Conservation (phyloP, 2,888 invertebrate species). For the Papilio gigon region DNA sequence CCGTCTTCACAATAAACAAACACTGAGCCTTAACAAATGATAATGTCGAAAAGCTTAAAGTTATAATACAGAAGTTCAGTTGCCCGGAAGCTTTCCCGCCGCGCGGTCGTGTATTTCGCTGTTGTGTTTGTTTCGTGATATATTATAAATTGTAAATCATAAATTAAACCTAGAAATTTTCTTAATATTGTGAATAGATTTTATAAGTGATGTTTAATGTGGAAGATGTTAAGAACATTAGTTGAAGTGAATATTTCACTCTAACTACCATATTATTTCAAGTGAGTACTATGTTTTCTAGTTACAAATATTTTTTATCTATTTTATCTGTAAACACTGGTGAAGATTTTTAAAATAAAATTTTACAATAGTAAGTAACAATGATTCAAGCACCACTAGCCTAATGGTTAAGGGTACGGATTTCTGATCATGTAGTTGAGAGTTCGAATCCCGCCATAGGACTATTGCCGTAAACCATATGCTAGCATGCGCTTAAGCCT, state of each 20-base stretch:
- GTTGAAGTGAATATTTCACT: background rate
- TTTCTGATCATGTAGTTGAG: too few relatives aligned
- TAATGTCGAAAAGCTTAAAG: slow-evolving; percentile 30
- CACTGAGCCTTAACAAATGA: slow-evolving; percentile 32
- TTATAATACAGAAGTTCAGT: slow-evolving; percentile 36
- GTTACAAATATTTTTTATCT: too few relatives aligned
- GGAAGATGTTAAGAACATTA: background rate
- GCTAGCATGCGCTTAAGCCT: too few relatives aligned
- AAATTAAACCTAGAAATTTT: background rate
- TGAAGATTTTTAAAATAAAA: too few relatives aligned
- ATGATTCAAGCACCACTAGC: too few relatives aligned
- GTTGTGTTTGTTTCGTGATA: slow-evolving; percentile 6
- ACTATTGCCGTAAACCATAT: too few relatives aligned
- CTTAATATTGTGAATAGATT: background rate
- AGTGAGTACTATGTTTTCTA: background rate
- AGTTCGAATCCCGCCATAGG: too few relatives aligned
- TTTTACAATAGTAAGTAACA: too few relatives aligned
- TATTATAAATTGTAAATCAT: background rate
- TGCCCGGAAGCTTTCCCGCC: slow-evolving; percentile 12
- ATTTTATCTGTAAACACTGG: too few relatives aligned
- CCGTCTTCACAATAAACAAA: slow-evolving; percentile 20
- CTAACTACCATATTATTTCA: background rate
- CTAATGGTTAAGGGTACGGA: too few relatives aligned
- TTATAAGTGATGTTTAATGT: background rate
- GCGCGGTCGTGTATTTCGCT: background rate